Percentiles rank a stretch among this genome's conserved stretches.
These are phyloP conservation scores for Podarcis lilfordi DNA, from an alignment of 2,797 vertebrate genomes.

Conservation along the genomic window DNA sequence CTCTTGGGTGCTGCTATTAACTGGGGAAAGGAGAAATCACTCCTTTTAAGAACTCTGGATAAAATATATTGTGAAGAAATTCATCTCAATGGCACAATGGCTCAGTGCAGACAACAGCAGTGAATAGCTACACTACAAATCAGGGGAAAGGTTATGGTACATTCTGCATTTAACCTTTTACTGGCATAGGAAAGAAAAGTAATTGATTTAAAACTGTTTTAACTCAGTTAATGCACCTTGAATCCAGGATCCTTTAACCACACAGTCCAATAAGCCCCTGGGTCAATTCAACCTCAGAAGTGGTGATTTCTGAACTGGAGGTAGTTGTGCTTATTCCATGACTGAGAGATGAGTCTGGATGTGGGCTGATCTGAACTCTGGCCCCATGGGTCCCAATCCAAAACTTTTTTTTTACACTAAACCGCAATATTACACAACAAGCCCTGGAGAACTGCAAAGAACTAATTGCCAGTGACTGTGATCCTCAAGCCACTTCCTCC, in stretches of 20 bases:
- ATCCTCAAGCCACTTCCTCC: background rate
- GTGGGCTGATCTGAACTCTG: too few species aligned
- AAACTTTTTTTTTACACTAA: background rate
- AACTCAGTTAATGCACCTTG: too few species aligned
- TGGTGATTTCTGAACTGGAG: background rate
- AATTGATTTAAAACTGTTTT: too few species aligned
- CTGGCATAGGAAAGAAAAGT: rapidly evolving
- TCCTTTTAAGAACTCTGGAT: background rate
- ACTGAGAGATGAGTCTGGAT: background rate
- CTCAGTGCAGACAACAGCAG: background rate
- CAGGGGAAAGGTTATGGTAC: too few species aligned
- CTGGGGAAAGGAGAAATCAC: too few species aligned
- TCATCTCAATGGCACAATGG: background rate
- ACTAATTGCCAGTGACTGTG: background rate
- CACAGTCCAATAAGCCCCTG: too few species aligned
- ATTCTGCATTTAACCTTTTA: background rate
- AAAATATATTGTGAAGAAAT: background rate
- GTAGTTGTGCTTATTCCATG: background rate
- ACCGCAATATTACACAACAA: background rate
- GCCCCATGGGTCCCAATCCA: background rate
- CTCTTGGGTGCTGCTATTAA: too few species aligned
- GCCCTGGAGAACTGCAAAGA: background rate
- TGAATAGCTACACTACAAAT: too few species aligned
- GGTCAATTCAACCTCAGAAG: background rate
- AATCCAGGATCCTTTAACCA: too few species aligned